phyloP scores from a whole-genome alignment of 2,888 invertebrate species.

The Macaria liturata region DNA sequence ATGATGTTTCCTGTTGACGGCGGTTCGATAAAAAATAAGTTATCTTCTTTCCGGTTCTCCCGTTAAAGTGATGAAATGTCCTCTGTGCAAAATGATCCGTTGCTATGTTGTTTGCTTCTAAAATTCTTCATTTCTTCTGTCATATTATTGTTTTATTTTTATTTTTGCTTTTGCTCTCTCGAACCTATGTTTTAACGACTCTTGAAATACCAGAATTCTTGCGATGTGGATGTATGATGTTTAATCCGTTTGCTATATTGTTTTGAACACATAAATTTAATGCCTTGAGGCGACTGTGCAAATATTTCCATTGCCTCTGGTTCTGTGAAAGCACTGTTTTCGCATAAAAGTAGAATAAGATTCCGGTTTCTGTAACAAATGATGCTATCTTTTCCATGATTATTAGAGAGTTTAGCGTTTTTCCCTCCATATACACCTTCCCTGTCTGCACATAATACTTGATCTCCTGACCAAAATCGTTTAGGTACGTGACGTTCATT shows the following conservation, averaged over 20 bases:
- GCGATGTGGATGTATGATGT: slow-evolving; percentile 22
- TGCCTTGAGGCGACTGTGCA: slow-evolving; percentile 20
- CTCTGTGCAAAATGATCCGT: too few relatives aligned
- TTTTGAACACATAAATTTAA: slow-evolving; percentile 23
- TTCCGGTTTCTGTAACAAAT: slow-evolving; percentile 18
- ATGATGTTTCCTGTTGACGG: too few relatives aligned
- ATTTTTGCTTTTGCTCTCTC: slow-evolving; percentile 13
- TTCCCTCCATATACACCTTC: slow-evolving; percentile 15
- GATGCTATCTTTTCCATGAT: slow-evolving; percentile 9
- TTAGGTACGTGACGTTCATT: background rate
- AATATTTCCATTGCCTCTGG: slow-evolving; percentile 20
- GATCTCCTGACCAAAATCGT: slow-evolving; percentile 3
- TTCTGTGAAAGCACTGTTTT: slow-evolving; percentile 28
- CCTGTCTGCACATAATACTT: slow-evolving; percentile 16
- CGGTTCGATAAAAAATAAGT: too few relatives aligned
- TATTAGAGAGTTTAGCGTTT: background rate
- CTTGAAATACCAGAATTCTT: slow-evolving; percentile 32
- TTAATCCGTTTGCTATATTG: slow-evolving; percentile 16
- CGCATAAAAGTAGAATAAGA: slow-evolving; percentile 28
- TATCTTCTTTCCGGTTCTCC: too few relatives aligned
- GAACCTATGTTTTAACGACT: slow-evolving; percentile 22
- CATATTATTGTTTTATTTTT: slow-evolving; percentile 5
- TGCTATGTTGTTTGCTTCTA: too few relatives aligned
- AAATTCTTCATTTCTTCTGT: background rate
- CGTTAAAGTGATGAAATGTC: too few relatives aligned